A percentile compares a stretch with the other conserved stretches of the same genome.
Conservation (phyloP, 2,888 invertebrate species). For the Cephalotes varians region DNA sequence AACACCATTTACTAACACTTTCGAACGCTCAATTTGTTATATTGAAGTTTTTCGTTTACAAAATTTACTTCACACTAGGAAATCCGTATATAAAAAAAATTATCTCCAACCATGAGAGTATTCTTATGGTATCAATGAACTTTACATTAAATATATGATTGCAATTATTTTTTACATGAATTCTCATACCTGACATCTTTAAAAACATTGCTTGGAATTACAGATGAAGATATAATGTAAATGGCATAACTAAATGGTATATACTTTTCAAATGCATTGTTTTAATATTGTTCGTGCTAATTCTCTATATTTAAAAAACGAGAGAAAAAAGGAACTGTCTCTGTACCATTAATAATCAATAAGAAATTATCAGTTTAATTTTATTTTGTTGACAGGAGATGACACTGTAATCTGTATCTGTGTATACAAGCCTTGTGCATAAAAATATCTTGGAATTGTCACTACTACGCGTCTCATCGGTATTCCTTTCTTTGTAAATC, state of each 20-base stretch:
- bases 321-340: neutral
- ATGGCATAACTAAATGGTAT: slow-evolving; percentile 49
- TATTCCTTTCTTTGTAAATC: slow-evolving; percentile 68
- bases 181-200: slow-evolving; percentile 13
- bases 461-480: slow-evolving; percentile 26
- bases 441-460: slow-evolving; percentile 63
- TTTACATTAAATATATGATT: slow-evolving; percentile 60
- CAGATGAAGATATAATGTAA: slow-evolving; percentile 32
- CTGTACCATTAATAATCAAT: slow-evolving; percentile 50
- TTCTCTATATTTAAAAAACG: slow-evolving; percentile 1
- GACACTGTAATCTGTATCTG: slow-evolving; percentile 55
- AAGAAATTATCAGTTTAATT: slow-evolving; percentile 59
- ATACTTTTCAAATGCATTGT: slow-evolving; percentile 42
- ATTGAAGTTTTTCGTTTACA: slow-evolving; percentile 65
- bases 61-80: slow-evolving; percentile 58
- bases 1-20: slow-evolving; percentile 63
- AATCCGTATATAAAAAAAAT: slow-evolving; percentile 58
- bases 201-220: slow-evolving; percentile 31
- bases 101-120: neutral
- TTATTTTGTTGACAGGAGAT: slow-evolving; percentile 70
- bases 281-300: slow-evolving; percentile 28
- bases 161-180: slow-evolving; percentile 23
- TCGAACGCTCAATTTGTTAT: slow-evolving; percentile 62
- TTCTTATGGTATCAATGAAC: slow-evolving; percentile 56
- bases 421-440: slow-evolving; percentile 53